Conservation (phyloP, 2,113 vertebrate genomes). For the Sinocyclocheilus anshuiensis region DNA sequence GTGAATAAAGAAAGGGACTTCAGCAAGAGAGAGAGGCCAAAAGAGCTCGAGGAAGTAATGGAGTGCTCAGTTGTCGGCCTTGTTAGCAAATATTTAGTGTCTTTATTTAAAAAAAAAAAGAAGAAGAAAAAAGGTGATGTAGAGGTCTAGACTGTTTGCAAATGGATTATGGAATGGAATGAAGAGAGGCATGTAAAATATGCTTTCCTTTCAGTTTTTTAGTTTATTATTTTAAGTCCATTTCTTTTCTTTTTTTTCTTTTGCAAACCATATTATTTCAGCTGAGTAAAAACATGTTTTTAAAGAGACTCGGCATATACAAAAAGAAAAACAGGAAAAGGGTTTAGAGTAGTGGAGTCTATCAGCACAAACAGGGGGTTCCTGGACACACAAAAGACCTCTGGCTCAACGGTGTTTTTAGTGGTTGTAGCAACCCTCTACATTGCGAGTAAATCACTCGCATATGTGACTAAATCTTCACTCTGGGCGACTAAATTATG, state of each 20-base stretch:
- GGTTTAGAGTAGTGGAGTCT: background rate
- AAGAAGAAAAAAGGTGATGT: background rate
- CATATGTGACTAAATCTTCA: no score
- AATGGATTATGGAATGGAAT: background rate
- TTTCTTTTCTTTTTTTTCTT: background rate
- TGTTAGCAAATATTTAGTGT: slow-evolving; percentile 26
- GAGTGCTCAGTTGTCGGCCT: slow-evolving; percentile 5
- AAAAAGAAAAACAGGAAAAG: slow-evolving; percentile 25
- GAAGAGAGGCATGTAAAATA: background rate
- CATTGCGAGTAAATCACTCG: no score
- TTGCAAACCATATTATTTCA: background rate
- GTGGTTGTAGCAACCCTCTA: no score
- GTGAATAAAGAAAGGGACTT: slow-evolving; percentile 17
- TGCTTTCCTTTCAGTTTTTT: background rate
- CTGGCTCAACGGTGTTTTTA: slow-evolving; percentile 8
- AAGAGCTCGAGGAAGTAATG: slow-evolving; percentile 14
- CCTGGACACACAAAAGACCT: slow-evolving; percentile 43
- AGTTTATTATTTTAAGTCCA: background rate
- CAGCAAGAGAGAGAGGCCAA: slow-evolving; percentile 5
- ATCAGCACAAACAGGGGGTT: slow-evolving; percentile 31
- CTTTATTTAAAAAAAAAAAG: background rate
- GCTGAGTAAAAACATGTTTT: background rate
- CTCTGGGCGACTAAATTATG: no score
- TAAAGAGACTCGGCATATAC: background rate
- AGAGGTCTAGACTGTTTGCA: slow-evolving; percentile 16